A percentile compares a stretch with the other conserved stretches of the same genome.
phyloP scores from a whole-genome alignment of 2,888 invertebrate genomes.

The Pollenia labialis region DNA sequence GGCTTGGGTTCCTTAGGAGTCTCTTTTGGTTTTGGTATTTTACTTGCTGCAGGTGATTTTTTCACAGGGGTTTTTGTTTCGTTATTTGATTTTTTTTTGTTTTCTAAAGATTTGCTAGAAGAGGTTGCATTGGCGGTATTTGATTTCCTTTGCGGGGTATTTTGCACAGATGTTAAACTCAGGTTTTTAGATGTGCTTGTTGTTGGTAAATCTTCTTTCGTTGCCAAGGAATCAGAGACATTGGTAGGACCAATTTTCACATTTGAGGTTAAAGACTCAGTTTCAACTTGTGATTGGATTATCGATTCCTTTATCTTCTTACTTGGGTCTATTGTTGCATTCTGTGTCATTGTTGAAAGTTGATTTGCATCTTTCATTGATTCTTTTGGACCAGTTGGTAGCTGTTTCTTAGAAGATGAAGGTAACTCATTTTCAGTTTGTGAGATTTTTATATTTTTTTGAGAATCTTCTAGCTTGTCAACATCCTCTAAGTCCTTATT shows the following conservation, averaged over 20 bases:
- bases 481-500: background rate
- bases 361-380: background rate
- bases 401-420: too few species aligned
- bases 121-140: constrained; percentile 22
- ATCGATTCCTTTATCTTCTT: background rate
- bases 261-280: background rate
- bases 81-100: constrained; percentile 34
- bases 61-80: constrained; percentile 10
- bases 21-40: constrained; percentile 68
- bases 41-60: constrained; percentile 46
- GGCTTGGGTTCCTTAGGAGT: constrained; percentile 55
- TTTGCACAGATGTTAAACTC: background rate
- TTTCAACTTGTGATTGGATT: background rate
- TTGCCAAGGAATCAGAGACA: background rate
- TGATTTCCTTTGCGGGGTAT: background rate
- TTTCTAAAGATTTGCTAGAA: constrained; percentile 4
- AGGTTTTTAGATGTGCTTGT: constrained; percentile 14
- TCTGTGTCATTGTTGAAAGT: background rate
- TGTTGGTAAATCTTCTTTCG: background rate
- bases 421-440: background rate
- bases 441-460: background rate
- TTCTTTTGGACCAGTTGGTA: too few species aligned
- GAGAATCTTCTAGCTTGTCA: background rate
- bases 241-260: background rate
- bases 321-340: background rate